A percentile compares a stretch with the other conserved stretches of the same genome.
These are phyloP conservation scores for Ectobius pallidus DNA, from an alignment of 2,888 invertebrate species.

Conservation along the genomic window DNA sequence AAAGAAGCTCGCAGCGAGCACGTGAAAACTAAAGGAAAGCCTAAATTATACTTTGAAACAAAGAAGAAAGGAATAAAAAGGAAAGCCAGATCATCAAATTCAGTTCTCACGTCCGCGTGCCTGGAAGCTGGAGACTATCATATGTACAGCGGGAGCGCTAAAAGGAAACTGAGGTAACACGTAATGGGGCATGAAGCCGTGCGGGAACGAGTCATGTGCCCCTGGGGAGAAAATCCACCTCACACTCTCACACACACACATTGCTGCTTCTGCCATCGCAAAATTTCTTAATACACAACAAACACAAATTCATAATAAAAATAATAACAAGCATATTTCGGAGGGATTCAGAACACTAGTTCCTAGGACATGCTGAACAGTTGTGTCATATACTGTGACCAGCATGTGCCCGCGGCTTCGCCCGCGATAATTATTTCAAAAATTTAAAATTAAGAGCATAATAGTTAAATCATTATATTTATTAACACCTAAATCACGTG, in stretches of 20 bases:
- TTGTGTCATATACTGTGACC: too few relatives aligned
- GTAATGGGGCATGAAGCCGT: constrained; percentile 35
- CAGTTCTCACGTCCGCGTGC: constrained; percentile 19
- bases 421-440: too few relatives aligned
- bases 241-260: not conserved
- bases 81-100: constrained; percentile 24
- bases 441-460: too few relatives aligned
- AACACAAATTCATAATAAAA: too few relatives aligned
- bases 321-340: too few relatives aligned
- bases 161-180: constrained; percentile 35
- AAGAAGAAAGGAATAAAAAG: not conserved
- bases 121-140: constrained; percentile 17
- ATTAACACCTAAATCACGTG: too few relatives aligned
- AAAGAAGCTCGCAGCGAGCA: too few relatives aligned
- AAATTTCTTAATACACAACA: constrained; percentile 18
- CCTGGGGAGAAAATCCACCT: constrained; percentile 13
- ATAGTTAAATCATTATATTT: too few relatives aligned
- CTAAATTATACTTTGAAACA: not conserved
- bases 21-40: too few relatives aligned
- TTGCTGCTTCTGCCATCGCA: not conserved
- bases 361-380: too few relatives aligned
- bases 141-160: constrained; percentile 25
- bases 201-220: constrained; percentile 19
- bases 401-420: too few relatives aligned
- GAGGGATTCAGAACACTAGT: too few relatives aligned